Base-by-base conservation (phyloP, 1,140 invertebrate species). In the Drosophila albomicans region DNA sequence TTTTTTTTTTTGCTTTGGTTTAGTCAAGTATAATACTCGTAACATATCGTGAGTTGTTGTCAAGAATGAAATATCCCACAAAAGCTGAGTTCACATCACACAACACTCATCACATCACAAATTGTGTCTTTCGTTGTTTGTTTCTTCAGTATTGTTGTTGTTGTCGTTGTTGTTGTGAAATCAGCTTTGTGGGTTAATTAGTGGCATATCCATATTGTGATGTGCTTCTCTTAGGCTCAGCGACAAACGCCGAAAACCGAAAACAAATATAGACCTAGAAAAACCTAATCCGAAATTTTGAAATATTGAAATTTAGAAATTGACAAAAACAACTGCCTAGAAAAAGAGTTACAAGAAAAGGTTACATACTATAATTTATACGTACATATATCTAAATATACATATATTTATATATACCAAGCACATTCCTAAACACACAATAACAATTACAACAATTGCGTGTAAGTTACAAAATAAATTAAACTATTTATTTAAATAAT, bases 401-500 rank as follows among this genome's bases (percentile, higher is more conserved):
- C 10, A 35, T 56, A 16, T 57, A 54, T 10, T 11, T 32, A 54
- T 32, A 57, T 57, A 41, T 57, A 16, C 15, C 35, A 45, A 85
- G 71, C 72, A 81, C 82, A 88, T 87, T 87, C 82, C 84, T 88
- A 74, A 65, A 78, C 20, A 25, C 20, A 25, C 59, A 67, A 32
- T 49, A 71, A 41, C 58, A 63, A 71, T 62, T 68, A 75, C 56
- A 78, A 87, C 79, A 75, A 75, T 85, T 76, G 76, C 61, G 67
- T 70, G 73, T 91, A 87, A 82, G 82, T 74, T 88, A 89, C 68
- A 81, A 75, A 80, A 88, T 89, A 89, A 88, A 89, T 89, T 85
- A 89, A 89, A 85, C 56, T 89, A 90, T 89, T 89, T 89, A 89
- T 87, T 86, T 82, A 87, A 85, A 84, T 85, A 85, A 84, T 85